Conservation (phyloP, 2,888 invertebrate species). For the Apamea crenata region DNA sequence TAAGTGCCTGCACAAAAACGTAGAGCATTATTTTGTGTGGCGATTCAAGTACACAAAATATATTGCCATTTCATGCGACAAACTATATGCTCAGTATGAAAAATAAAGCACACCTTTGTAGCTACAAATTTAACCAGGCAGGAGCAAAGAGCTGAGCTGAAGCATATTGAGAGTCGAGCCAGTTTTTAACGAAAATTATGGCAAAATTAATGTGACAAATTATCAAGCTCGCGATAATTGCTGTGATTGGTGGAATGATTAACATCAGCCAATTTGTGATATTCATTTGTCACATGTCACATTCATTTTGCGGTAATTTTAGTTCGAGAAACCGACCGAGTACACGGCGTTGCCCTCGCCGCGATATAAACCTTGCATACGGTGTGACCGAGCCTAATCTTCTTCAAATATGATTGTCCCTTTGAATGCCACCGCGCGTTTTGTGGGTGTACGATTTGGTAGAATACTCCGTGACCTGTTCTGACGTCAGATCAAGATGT, state of each 20-base stretch:
- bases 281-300: background rate
- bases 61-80: background rate
- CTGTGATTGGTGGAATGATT: too few relatives aligned
- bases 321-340: background rate
- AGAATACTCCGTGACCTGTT: constrained; percentile 29
- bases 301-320: background rate
- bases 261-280: too few relatives aligned
- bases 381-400: constrained; percentile 16
- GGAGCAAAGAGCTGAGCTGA: background rate
- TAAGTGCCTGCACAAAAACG: background rate
- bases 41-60: background rate
- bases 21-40: background rate
- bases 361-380: background rate
- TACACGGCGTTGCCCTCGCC: background rate
- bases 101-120: background rate
- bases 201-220: background rate
- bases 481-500: constrained; percentile 41
- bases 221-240: background rate
- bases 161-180: too few relatives aligned
- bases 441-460: constrained; percentile 40
- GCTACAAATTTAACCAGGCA: background rate
- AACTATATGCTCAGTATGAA: background rate
- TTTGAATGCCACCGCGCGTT: constrained; percentile 21
- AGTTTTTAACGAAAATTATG: background rate
- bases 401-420: constrained; percentile 9